Conservation (phyloP, 2,888 invertebrate species). For the Euclidia mi region DNA sequence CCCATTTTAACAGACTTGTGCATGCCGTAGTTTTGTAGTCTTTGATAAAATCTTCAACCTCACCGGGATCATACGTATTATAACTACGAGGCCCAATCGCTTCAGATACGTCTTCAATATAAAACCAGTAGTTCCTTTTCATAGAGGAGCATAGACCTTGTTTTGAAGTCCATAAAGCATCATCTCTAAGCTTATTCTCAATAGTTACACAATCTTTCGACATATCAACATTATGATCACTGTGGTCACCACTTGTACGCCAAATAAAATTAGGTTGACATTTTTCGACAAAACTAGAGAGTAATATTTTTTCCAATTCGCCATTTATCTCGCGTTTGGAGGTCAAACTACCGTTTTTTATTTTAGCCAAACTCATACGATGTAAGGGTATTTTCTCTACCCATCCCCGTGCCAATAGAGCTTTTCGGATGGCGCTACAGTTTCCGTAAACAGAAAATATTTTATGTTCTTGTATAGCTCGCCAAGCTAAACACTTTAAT, state of each 20-base stretch:
- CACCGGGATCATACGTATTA: slow-evolving; percentile 89
- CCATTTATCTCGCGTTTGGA: slow-evolving; percentile 65
- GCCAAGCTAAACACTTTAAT: slow-evolving; percentile 82
- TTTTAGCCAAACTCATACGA: slow-evolving; percentile 77
- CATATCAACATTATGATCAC: slow-evolving; percentile 65
- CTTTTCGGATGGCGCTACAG: slow-evolving; percentile 87
- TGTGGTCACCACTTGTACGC: slow-evolving; percentile 67
- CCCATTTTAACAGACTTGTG: slow-evolving; percentile 92
- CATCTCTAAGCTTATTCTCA: slow-evolving; percentile 77
- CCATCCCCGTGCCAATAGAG: slow-evolving; percentile 92
- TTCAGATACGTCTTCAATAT: slow-evolving; percentile 90
- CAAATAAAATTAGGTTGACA: slow-evolving; percentile 78
- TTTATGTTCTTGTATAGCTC: slow-evolving; percentile 86
- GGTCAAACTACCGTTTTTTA: slow-evolving; percentile 66
- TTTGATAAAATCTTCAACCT: slow-evolving; percentile 90
- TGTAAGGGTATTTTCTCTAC: slow-evolving; percentile 91
- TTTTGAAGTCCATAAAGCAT: slow-evolving; percentile 82
- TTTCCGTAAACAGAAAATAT: slow-evolving; percentile 89
- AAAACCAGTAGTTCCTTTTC: slow-evolving; percentile 91
- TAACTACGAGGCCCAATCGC: slow-evolving; percentile 94
- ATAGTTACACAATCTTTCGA: slow-evolving; percentile 66
- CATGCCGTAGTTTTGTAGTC: slow-evolving; percentile 95
- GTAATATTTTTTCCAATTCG: slow-evolving; percentile 78
- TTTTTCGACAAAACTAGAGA: slow-evolving; percentile 82
- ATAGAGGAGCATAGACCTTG: slow-evolving; percentile 88